Evolutionary conservation across 2,797 vertebrate genomes (phyloP).

Genomic region (Gymnopithys bicolor): DNA sequence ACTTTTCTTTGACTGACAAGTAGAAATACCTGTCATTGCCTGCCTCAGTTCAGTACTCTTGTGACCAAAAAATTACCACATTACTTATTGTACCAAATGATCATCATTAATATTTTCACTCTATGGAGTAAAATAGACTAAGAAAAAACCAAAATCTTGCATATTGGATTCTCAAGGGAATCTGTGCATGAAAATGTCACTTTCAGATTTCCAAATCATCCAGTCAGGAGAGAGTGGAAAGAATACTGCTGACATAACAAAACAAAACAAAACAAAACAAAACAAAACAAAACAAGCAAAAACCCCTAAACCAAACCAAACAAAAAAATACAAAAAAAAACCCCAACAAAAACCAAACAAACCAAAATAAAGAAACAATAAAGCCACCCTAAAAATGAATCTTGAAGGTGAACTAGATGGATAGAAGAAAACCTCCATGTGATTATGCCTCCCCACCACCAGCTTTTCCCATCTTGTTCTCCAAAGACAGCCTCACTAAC

Average conservation of each 20-base stretch:
- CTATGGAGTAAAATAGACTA: neutral
- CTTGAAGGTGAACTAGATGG: neutral
- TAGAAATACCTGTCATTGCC: accelerated
- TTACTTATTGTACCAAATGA: neutral
- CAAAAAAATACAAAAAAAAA: neutral
- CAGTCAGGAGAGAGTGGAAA: neutral
- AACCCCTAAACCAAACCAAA: too few species aligned
- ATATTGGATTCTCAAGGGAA: neutral
- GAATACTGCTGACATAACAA: neutral
- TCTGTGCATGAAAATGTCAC: neutral
- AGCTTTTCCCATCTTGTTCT: neutral
- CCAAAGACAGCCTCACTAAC: neutral
- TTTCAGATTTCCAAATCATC: neutral
- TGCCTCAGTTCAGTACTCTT: neutral
- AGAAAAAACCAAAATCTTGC: neutral
- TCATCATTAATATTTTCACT: neutral
- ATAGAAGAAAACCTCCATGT: neutral
- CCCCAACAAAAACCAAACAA: neutral
- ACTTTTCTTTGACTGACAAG: neutral
- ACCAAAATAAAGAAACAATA: too few species aligned
- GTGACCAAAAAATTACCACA: neutral
- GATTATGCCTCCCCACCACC: neutral
- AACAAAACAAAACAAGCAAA: too few species aligned
- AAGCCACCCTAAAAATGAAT: accelerated
- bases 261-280: too few species aligned